Percentiles rank a stretch among this genome's conserved stretches.
These are phyloP conservation scores for Porites lutea DNA, from an alignment of 64 coral and sea anemone species.

Conservation along the genomic window DNA sequence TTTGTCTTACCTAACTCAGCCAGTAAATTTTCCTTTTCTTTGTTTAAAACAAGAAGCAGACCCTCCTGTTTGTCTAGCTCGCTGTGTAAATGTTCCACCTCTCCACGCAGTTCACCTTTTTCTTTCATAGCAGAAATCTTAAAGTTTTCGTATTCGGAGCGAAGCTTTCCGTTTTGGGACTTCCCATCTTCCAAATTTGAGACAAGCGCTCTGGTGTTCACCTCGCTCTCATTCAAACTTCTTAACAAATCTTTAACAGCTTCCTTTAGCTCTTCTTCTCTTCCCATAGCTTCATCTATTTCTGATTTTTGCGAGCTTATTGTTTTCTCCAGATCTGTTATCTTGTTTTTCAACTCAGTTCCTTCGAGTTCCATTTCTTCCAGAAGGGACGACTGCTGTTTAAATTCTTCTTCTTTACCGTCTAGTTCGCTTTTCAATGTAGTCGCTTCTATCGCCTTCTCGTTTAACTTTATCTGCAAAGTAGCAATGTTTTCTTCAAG, in stretches of 20 bases:
- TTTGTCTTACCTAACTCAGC: conserved; percentile 31
- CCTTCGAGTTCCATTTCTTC: conserved; percentile 10
- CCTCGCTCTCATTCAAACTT: conserved; percentile 16
- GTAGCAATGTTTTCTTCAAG: conserved; percentile 39
- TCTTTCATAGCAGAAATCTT: conserved; percentile 23
- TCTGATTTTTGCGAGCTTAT: conserved; percentile 27
- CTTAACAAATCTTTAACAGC: conserved; percentile 8
- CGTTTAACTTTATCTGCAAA: conserved; percentile 19
- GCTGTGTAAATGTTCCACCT: conserved; percentile 28
- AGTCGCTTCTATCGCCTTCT: background rate
- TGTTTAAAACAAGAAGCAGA: background rate
- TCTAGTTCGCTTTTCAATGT: background rate
- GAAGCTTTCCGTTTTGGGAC: background rate
- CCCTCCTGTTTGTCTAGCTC: conserved; percentile 36
- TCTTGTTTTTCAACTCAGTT: background rate
- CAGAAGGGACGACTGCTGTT: background rate
- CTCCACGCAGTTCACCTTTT: background rate
- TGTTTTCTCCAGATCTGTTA: background rate
- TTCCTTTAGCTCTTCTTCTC: conserved; percentile 23
- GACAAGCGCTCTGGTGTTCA: conserved; percentile 10
- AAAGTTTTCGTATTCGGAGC: conserved; percentile 29
- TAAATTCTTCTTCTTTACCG: background rate
- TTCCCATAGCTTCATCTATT: background rate
- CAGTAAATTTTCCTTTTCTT: conserved; percentile 53
- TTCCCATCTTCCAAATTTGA: conserved; percentile 5